Conservation (phyloP, 2,888 invertebrate species). For the Calliphora vomitoria region DNA sequence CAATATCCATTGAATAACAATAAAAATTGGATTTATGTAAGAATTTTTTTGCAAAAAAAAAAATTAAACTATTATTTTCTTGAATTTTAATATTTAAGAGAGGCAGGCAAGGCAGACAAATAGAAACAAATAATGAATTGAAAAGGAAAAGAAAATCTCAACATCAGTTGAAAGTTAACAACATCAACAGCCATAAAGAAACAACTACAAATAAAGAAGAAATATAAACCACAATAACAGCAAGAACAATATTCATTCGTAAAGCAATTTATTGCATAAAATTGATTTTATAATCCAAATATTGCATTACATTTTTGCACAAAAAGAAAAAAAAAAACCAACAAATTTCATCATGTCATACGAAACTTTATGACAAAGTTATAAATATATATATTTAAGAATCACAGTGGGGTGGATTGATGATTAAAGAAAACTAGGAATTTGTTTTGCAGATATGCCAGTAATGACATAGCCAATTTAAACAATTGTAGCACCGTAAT, state of each 20-base stretch:
- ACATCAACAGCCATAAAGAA: not conserved
- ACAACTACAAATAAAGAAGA: not conserved
- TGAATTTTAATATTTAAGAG: conserved; percentile 32
- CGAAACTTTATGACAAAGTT: not conserved
- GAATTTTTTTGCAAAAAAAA: not conserved
- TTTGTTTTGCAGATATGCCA: no score
- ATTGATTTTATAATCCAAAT: conserved; percentile 50
- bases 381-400: no score
- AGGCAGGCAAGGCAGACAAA: not conserved
- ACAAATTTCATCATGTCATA: conserved; percentile 11
- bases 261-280: conserved; percentile 49
- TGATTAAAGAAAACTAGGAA: no score
- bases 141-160: not conserved
- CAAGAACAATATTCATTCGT: not conserved
- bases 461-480: no score
- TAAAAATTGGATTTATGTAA: conserved; percentile 8
- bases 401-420: no score
- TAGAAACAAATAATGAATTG: not conserved
- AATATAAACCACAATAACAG: conserved; percentile 7
- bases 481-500: no score
- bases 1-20: conserved; percentile 49
- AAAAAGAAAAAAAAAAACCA: not conserved
- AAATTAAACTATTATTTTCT: conserved; percentile 47
- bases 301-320: conserved; percentile 30
- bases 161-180: conserved; percentile 11